Evolutionary conservation across 2,113 vertebrate genomes (phyloP).

Genomic region (mouse (Mus musculus)): DNA sequence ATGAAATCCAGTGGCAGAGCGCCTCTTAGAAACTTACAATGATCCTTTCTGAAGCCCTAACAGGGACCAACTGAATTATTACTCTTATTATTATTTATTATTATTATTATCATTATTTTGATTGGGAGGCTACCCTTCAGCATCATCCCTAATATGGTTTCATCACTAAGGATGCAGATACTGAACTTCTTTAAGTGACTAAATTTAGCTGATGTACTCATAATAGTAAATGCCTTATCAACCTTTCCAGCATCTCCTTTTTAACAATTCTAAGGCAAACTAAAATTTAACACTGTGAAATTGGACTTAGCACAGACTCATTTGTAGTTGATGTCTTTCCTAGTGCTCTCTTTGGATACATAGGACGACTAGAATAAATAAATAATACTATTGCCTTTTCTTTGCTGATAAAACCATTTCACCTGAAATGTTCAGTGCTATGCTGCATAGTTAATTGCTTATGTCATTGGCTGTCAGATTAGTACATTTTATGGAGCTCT

Average conservation of each 20-base stretch:
- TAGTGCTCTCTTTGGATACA: not conserved
- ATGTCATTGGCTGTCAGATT: constrained; percentile 77
- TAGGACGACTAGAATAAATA: not conserved
- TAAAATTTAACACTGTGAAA: constrained; percentile 60
- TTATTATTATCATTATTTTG: not conserved
- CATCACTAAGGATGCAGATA: constrained; percentile 13
- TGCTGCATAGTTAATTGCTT: constrained; percentile 74
- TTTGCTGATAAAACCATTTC: constrained; percentile 60
- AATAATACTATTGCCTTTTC: not conserved
- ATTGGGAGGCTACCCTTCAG: constrained; percentile 17
- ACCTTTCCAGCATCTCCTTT: constrained; percentile 67
- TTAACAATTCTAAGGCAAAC: constrained; percentile 56
- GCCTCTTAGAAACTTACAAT: not conserved
- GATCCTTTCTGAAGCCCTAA: constrained; percentile 1
- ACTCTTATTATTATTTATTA: too few species aligned
- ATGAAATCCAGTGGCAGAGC: not conserved
- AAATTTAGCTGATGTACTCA: constrained; percentile 61
- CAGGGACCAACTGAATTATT: not conserved
- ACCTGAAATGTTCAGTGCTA: constrained; percentile 61
- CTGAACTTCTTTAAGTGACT: constrained; percentile 51
- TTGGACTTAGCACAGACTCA: constrained; percentile 5
- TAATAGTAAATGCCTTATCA: constrained; percentile 72
- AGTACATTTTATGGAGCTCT: constrained; percentile 58
- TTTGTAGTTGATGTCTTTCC: constrained; percentile 52
- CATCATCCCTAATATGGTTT: constrained; percentile 32